Evolutionary conservation across 2,888 invertebrate species (phyloP), one percentile per base, ranked within the genome.

Genomic region (Synergus umbraculus): DNA sequence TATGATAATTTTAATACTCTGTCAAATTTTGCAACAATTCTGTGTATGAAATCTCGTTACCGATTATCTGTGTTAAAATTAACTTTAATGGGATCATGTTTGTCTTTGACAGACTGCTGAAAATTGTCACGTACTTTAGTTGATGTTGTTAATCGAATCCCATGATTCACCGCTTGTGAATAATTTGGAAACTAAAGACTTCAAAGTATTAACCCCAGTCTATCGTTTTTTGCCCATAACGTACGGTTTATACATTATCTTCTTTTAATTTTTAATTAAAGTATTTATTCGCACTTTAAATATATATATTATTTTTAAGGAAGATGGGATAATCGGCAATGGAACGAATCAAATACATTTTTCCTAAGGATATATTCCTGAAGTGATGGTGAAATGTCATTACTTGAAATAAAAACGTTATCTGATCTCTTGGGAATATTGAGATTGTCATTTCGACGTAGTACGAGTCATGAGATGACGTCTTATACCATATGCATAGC

Each of bases 321-420:
- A 54, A 8, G n/a, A 54, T 54, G n/a, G 2, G 7, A 8, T 8
- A 54, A 54, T 54, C 7, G 15, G n/a, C 2, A 37, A 37, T 64
- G 1, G 3, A 63, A 64, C 4, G 8, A 64, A 37, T 5, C 0
- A 29, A 37, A 22, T 7, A 5, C 37, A 37, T 7, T 37, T 64
- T 64, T 15, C 13, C 0, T 1, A 37, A 37, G 13, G 64, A 37
- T 37, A 29, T 37, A 29, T 64, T 12, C 2, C 12, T 13, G 13
- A 4, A 12, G 29, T 29, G 29, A 29, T 29, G 29, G 29, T 29
- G 29, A 49, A 69, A 49, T 69, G 29, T 69, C 69, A 69, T 37
- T 69, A 29, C 69, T 49, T 69, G 69, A 69, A 69, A 49, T 29
- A 46, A 69, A 69, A 69, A 69, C 49, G 69, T 69, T 69, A 69